Conservation (phyloP, 92 coral and sea anemone genomes). For the Palythoa grandis region DNA sequence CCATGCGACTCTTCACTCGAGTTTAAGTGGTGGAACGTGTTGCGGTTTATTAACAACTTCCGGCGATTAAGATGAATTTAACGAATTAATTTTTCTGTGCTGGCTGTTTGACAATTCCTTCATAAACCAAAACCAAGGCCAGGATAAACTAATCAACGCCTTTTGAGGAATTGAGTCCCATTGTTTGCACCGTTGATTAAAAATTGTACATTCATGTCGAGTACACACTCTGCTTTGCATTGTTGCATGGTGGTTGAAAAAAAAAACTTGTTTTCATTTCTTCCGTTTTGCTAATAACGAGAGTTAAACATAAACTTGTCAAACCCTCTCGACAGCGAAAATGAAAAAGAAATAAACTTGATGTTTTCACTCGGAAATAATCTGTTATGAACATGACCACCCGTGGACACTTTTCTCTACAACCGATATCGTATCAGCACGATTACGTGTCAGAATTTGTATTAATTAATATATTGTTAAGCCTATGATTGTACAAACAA, state of each 20-base stretch:
- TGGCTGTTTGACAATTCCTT: background rate
- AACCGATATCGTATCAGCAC: background rate
- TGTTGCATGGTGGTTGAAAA: background rate
- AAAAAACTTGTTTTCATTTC: background rate
- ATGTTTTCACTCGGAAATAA: conserved; percentile 2
- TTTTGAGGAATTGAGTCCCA: background rate
- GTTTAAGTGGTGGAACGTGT: conserved; percentile 14
- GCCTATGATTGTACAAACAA: background rate
- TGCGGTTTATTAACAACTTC: conserved; percentile 15
- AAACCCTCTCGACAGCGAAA: background rate
- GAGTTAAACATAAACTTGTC: background rate
- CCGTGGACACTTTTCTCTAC: background rate
- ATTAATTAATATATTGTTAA: background rate
- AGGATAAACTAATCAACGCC: background rate
- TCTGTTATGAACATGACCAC: background rate
- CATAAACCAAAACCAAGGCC: background rate
- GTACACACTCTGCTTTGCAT: background rate
- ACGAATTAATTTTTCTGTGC: background rate
- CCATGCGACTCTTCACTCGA: background rate
- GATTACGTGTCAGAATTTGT: background rate
- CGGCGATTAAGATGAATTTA: background rate
- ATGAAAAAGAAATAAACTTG: background rate
- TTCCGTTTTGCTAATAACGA: background rate
- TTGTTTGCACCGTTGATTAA: background rate
- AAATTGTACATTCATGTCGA: background rate